A percentile compares a stretch with the other conserved stretches of the same genome.
Conservation (phyloP, 2,797 vertebrate genomes). For the Paramormyrops hopkinsi region DNA sequence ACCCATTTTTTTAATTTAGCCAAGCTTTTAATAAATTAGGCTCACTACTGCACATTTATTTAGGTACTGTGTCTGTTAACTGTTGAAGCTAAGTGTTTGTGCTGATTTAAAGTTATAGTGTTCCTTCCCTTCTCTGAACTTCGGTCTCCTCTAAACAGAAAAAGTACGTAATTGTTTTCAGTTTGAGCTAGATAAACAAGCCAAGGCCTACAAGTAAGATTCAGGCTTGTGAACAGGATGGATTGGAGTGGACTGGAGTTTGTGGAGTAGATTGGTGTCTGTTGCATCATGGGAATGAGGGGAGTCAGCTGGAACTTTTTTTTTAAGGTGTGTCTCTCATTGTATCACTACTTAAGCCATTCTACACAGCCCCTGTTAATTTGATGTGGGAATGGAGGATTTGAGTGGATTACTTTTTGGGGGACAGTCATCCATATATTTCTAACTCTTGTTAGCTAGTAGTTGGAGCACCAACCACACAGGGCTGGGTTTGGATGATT, state of each 20-base stretch:
- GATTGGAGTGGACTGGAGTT: not conserved
- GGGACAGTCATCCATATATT: not conserved
- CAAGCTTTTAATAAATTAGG: not conserved
- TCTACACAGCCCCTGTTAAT: not conserved
- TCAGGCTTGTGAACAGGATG: not conserved
- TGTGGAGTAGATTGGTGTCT: not conserved
- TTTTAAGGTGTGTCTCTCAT: not conserved
- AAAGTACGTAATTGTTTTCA: not conserved
- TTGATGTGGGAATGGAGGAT: not conserved
- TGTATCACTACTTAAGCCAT: not conserved
- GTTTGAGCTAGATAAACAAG: not conserved
- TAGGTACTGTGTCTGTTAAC: not conserved
- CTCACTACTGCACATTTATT: not conserved
- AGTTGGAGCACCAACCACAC: not conserved
- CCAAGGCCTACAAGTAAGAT: not conserved
- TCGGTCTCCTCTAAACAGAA: not conserved
- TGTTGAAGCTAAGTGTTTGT: not conserved
- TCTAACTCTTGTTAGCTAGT: not conserved
- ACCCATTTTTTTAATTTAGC: not conserved
- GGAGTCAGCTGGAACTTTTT: not conserved
- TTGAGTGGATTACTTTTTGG: not conserved
- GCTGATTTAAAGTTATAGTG: conserved; percentile 1
- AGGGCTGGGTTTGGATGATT: not conserved
- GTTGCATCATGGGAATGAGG: not conserved
- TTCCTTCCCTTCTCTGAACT: not conserved